Conservation (phyloP, 2,888 invertebrate species). For the Gryllus longicercus region DNA sequence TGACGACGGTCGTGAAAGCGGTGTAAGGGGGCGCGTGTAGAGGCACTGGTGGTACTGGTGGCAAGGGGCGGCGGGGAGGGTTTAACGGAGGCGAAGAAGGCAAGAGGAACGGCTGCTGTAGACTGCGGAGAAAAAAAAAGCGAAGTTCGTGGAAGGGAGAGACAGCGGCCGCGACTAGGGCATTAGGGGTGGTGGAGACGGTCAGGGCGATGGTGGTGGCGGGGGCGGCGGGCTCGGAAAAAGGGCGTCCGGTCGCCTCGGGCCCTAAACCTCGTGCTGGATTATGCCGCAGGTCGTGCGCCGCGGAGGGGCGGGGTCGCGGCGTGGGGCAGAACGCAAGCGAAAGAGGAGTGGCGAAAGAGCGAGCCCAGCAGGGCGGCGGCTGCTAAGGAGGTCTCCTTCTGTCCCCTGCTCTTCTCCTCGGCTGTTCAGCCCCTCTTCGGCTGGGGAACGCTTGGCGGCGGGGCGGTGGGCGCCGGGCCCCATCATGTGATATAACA, state of each 20-base stretch:
- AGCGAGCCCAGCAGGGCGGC: background rate
- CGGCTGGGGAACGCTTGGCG: background rate
- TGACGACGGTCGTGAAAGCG: too few relatives aligned
- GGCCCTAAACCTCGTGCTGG: background rate
- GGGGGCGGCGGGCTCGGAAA: background rate
- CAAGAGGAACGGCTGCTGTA: too few relatives aligned
- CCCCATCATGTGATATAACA: conserved; percentile 2
- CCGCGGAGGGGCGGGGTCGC: background rate
- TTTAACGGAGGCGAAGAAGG: too few relatives aligned
- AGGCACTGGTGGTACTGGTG: too few relatives aligned
- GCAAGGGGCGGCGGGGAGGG: too few relatives aligned
- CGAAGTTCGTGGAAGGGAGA: background rate
- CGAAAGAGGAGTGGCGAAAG: background rate
- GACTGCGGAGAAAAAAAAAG: background rate
- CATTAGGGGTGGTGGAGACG: background rate
- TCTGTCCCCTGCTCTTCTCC: background rate
- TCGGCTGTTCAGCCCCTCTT: background rate
- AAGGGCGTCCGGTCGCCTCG: background rate
- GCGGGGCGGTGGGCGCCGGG: too few relatives aligned
- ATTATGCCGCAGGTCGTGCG: background rate
- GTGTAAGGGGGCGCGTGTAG: too few relatives aligned
- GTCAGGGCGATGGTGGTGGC: background rate
- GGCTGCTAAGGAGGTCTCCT: background rate
- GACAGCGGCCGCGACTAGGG: background rate
- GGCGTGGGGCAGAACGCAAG: too few relatives aligned